Percentiles rank a stretch among this genome's conserved stretches.
Conservation (phyloP, 2,797 vertebrate species). For the Enteromius anoplus region DNA sequence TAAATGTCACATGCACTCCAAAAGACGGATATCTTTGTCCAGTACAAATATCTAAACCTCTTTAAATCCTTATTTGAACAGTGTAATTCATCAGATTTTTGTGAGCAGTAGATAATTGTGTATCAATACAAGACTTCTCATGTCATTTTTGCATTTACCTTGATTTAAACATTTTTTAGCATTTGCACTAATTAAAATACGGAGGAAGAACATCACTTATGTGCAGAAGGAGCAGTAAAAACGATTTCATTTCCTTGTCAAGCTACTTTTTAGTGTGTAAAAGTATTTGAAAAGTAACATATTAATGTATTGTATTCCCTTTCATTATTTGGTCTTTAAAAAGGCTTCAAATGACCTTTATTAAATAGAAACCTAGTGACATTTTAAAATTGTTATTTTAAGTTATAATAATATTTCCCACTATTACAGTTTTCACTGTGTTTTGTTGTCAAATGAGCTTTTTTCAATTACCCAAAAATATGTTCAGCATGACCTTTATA, state of each 20-base stretch:
- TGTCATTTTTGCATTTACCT: background rate
- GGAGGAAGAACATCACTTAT: background rate
- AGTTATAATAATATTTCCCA: background rate
- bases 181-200: background rate
- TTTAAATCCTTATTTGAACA: too few species aligned
- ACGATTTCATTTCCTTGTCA: background rate
- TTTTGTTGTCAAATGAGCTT: background rate
- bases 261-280: background rate
- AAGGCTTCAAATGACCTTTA: too few species aligned
- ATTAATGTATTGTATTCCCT: background rate
- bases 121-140: too few species aligned
- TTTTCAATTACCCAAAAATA: background rate
- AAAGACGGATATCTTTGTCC: too few species aligned
- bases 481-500: background rate
- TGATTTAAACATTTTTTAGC: background rate
- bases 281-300: background rate
- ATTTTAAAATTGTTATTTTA: background rate
- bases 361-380: too few species aligned
- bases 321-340: background rate
- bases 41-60: too few species aligned
- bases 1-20: too few species aligned
- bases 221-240: background rate
- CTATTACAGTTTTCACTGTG: background rate
- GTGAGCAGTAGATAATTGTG: too few species aligned
- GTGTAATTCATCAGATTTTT: too few species aligned